These are phyloP conservation scores for Arge pagana DNA, from an alignment of 2,888 invertebrate species.

Conservation along the genomic window DNA sequence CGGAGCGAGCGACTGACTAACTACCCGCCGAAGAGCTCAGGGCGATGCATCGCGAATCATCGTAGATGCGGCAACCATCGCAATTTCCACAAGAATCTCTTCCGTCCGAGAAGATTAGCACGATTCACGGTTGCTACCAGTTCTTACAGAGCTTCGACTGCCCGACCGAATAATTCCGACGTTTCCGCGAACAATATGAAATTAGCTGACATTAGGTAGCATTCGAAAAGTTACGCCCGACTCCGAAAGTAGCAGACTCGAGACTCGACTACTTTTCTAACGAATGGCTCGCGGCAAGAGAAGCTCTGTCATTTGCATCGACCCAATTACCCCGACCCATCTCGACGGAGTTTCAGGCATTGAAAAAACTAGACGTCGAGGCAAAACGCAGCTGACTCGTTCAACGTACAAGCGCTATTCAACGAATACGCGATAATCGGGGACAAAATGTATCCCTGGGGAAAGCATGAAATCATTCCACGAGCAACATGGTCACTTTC, in stretches of 20 bases:
- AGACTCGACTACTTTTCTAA: not conserved
- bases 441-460: too few species aligned
- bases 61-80: too few species aligned
- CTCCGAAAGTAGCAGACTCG: not conserved
- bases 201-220: conserved; percentile 32
- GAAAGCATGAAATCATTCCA: not conserved
- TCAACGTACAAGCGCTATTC: not conserved
- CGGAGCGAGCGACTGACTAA: conserved; percentile 1
- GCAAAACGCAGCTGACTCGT: not conserved
- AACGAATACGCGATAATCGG: not conserved
- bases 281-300: not conserved
- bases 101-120: too few species aligned
- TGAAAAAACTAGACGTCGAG: conserved; percentile 9
- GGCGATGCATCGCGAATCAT: too few species aligned
- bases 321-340: conserved; percentile 14
- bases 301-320: conserved; percentile 17
- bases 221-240: conserved; percentile 22
- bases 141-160: too few species aligned
- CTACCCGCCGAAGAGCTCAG: not conserved
- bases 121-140: too few species aligned
- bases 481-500: not conserved
- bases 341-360: conserved; percentile 4
- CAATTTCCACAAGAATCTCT: too few species aligned
- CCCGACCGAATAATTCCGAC: not conserved
- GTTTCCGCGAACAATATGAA: conserved; percentile 23